Conservation (phyloP, 2,797 vertebrate genomes). For the Denticeps clupeoides region DNA sequence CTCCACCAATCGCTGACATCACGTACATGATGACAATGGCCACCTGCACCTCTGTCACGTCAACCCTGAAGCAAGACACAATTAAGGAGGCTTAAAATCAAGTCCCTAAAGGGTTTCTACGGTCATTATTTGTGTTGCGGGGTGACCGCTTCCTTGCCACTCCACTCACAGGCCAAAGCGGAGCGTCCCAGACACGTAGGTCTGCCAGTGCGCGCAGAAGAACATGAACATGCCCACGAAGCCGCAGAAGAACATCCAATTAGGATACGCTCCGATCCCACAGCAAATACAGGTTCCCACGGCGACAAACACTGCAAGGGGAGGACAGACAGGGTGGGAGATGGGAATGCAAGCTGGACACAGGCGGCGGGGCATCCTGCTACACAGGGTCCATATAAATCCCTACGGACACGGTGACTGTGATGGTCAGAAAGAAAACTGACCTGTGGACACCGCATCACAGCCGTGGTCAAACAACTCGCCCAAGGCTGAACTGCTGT, state of each 20-base stretch:
- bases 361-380: too few relatives aligned
- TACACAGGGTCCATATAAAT: too few relatives aligned
- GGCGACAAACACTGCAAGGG: slow-evolving; percentile 78
- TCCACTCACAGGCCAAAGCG: slow-evolving; percentile 93
- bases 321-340: neutral
- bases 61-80: slow-evolving; percentile 61
- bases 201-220: slow-evolving; percentile 98
- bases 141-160: too few relatives aligned
- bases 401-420: neutral
- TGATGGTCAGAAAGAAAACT: neutral
- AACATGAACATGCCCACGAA: slow-evolving; percentile 95
- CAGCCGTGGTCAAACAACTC: slow-evolving; percentile 98
- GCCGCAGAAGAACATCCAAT: slow-evolving; percentile 91
- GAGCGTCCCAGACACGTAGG: slow-evolving; percentile 89
- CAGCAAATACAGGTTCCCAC: slow-evolving; percentile 79
- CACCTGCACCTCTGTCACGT: slow-evolving; percentile 91
- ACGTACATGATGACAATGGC: slow-evolving; percentile 75
- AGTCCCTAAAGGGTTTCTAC: too few relatives aligned
- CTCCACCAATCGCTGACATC: slow-evolving; percentile 74
- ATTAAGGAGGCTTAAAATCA: too few relatives aligned
- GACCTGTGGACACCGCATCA: slow-evolving; percentile 94
- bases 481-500: slow-evolving; percentile 85
- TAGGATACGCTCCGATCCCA: slow-evolving; percentile 69
- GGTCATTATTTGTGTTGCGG: too few relatives aligned
- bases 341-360: too few relatives aligned